Base-by-base conservation (phyloP, 2,797 vertebrate genomes). In the Enteromius mattozi region DNA sequence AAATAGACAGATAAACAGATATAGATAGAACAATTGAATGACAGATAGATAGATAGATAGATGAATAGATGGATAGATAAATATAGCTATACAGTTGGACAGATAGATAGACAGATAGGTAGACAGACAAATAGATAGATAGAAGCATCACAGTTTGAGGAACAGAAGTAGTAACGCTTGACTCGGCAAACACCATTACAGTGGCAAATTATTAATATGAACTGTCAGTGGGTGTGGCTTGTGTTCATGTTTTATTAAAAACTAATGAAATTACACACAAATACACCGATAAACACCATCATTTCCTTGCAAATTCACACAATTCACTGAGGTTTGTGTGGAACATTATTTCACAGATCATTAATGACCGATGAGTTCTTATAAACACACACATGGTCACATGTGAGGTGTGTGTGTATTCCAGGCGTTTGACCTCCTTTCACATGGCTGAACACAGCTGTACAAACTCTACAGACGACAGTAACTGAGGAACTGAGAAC, bases 381-480 rank as follows among this genome's bases (percentile, higher is more conserved):
- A 74, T 30, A 56, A 74, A 77, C 71, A 83, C 49, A 72, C 66
- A 75, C 33, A 72, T 2, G 12, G 27, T 72, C 54, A 78, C 37
- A 45, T 47, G 30, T 74, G 66, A 49, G 63, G 63, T 63, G 68
- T 49, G 66, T 75, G 42, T 42, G 30, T 42, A 86, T 78, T 83
- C 81, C 21, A 84, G 86, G 87, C 81, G 71, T 86, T 90, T 90
- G 88, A 89, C 89, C 88, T 90, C 83, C 87, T 88, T 90, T 90
- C 79, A 86, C 88, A 77, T 90, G 89, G 78, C 76, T 88, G 87
- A 87, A 78, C 88, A 88, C 89, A 90, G 88, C 89, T 90, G 88
- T 90, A 90, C 85, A 90, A 89, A 87, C 87, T 86, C 82, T 85
- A 77, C 86, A 86, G 78, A 87, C 78, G 27, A 77, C 84, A 71